Percentiles rank a stretch among this genome's conserved stretches.
Conservation (phyloP, 2,113 vertebrate species). For the Azemiops feae region DNA sequence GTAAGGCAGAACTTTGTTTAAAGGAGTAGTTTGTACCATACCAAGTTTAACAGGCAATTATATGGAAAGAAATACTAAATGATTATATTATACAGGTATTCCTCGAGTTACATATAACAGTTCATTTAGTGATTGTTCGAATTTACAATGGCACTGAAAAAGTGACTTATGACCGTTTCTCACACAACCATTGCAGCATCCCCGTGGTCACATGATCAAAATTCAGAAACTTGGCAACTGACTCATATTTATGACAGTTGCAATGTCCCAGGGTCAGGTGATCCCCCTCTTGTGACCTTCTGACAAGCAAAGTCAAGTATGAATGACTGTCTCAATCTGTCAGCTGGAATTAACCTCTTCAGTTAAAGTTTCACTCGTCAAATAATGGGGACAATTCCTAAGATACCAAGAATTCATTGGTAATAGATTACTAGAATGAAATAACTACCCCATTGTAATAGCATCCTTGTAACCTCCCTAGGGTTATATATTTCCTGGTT, state of each 20-base stretch:
- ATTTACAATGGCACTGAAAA: background rate
- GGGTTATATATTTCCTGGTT: accelerated
- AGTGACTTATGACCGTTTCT: background rate
- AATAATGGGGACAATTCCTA: background rate
- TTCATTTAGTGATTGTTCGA: background rate
- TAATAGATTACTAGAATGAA: background rate
- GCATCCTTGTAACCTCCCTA: background rate
- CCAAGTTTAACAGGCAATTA: background rate
- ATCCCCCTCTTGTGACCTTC: background rate
- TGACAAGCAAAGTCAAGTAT: background rate
- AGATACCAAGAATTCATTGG: background rate
- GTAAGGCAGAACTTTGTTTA: background rate
- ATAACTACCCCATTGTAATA: background rate
- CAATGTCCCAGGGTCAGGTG: background rate
- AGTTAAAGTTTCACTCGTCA: background rate
- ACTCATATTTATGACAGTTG: background rate
- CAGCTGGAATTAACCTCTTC: background rate
- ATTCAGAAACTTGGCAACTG: background rate
- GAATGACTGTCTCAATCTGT: background rate
- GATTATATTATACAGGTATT: background rate
- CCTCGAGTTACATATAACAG: no score
- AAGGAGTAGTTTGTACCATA: background rate
- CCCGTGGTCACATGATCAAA: background rate
- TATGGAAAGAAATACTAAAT: background rate
- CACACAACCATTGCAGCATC: background rate